Evolutionary conservation across 2,113 vertebrate species (phyloP).

Genomic region (Sebastes schlegelii): DNA sequence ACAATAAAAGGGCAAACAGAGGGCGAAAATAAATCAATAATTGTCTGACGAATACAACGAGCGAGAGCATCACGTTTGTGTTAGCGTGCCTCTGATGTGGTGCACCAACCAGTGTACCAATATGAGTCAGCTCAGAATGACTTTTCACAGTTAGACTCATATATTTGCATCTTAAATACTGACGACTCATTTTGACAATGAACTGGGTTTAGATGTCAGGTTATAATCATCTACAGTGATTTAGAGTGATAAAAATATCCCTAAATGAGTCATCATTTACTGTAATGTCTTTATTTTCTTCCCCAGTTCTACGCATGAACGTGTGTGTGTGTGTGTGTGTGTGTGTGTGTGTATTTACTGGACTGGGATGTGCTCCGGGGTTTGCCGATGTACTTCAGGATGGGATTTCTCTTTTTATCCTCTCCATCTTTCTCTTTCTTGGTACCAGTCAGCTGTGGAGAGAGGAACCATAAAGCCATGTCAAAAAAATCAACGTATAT

Average conservation of each 20-base stretch:
- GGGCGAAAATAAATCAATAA: constrained; percentile 18
- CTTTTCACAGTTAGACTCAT: neutral
- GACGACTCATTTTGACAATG: neutral
- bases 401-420: constrained; percentile 92
- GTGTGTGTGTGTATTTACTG: constrained; percentile 83
- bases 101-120: neutral
- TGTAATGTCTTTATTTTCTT: too few relatives aligned
- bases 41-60: neutral
- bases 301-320: neutral
- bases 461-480: neutral
- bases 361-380: constrained; percentile 90
- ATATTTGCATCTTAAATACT: neutral
- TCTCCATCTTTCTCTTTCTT: constrained; percentile 91
- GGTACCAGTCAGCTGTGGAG: constrained; percentile 84
- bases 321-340: constrained; percentile 14
- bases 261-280: neutral
- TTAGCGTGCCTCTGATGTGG: neutral
- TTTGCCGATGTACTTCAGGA: constrained; percentile 96
- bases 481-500: constrained; percentile 9
- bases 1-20: constrained; percentile 25
- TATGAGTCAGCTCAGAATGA: neutral
- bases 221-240: neutral
- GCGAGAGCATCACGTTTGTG: neutral
- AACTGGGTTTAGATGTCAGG: neutral
- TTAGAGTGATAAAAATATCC: neutral